Conservation (phyloP, 1,140 invertebrate species). For the Diorhabda elongata region DNA sequence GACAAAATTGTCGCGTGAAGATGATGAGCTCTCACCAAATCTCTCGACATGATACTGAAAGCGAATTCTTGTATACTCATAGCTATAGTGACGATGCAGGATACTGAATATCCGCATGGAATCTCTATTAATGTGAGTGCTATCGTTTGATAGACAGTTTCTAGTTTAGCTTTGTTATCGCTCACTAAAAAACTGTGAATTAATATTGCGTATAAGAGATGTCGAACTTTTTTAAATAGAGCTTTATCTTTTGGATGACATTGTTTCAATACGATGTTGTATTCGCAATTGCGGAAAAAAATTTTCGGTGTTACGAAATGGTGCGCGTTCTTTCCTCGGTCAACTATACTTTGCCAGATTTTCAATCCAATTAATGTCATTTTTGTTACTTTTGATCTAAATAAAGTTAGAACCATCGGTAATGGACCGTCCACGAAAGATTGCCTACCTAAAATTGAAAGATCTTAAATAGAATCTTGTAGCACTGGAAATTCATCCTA, state of each 20-base stretch:
- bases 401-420: not conserved
- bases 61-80: slow-evolving; percentile 10
- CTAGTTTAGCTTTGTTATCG: not conserved
- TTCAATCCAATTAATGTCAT: slow-evolving; percentile 52
- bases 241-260: slow-evolving; percentile 6
- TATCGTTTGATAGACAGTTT: slow-evolving; percentile 9
- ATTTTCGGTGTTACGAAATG: slow-evolving; percentile 49
- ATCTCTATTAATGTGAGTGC: slow-evolving; percentile 13
- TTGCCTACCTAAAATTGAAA: not conserved
- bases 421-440: slow-evolving; percentile 7
- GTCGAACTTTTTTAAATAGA: slow-evolving; percentile 10
- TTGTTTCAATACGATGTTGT: not conserved
- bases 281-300: slow-evolving; percentile 15
- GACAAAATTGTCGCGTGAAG: slow-evolving; percentile 14
- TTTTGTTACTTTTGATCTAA: not conserved
- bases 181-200: slow-evolving; percentile 4
- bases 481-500: too few relatives aligned
- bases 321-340: slow-evolving; percentile 50
- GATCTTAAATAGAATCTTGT: not conserved
- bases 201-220: slow-evolving; percentile 6
- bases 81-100: not conserved
- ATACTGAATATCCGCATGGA: slow-evolving; percentile 14
- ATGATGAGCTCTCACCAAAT: slow-evolving; percentile 12
- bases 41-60: not conserved
- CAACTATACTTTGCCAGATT: slow-evolving; percentile 53